Conservation (phyloP, 2,888 invertebrate species). For the Terebella lapidaria region DNA sequence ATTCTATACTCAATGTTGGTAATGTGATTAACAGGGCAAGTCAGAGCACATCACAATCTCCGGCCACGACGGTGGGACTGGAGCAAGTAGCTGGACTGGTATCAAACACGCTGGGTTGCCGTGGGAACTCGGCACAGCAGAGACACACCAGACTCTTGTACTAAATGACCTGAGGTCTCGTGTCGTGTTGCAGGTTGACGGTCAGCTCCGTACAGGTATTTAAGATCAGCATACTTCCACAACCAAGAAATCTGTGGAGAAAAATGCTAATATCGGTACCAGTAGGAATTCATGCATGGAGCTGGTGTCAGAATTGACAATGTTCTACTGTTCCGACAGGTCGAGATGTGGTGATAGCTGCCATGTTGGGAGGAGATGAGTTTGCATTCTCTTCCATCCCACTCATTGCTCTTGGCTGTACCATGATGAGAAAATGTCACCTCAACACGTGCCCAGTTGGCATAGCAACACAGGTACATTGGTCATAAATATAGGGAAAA, state of each 20-base stretch:
- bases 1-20: neutral
- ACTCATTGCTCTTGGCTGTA: slow-evolving; percentile 94
- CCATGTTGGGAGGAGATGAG: slow-evolving; percentile 93
- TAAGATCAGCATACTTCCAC: neutral
- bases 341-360: slow-evolving; percentile 94
- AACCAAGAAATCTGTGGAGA: too few species aligned
- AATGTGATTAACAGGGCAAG: slow-evolving; percentile 68
- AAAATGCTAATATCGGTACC: too few species aligned
- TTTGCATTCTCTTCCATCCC: slow-evolving; percentile 98
- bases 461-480: slow-evolving; percentile 88
- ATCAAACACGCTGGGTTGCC: slow-evolving; percentile 96
- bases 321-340: slow-evolving; percentile 57
- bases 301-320: too few species aligned
- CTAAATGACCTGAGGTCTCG: slow-evolving; percentile 88
- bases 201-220: slow-evolving; percentile 77
- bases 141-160: slow-evolving; percentile 94
- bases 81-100: slow-evolving; percentile 98
- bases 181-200: slow-evolving; percentile 81
- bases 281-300: too few species aligned
- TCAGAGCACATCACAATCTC: slow-evolving; percentile 98
- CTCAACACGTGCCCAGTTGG: slow-evolving; percentile 99
- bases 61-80: slow-evolving; percentile 98
- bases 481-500: too few species aligned
- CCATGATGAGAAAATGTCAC: slow-evolving; percentile 99
- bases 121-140: slow-evolving; percentile 97